These are phyloP conservation scores for Pandemis cinnamomeana DNA, from an alignment of 2,888 invertebrate genomes.

Conservation along the genomic window DNA sequence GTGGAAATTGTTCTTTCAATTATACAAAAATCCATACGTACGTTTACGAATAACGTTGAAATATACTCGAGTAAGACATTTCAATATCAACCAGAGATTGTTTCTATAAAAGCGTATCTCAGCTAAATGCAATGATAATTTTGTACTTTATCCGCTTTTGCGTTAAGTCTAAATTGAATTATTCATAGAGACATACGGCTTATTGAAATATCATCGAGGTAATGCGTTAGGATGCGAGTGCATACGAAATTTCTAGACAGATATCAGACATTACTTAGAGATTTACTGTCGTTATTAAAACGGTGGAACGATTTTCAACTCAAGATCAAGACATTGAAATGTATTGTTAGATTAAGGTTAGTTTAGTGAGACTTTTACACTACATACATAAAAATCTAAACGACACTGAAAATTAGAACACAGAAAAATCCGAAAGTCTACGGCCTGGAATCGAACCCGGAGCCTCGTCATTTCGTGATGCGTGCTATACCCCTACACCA, in stretches of 20 bases:
- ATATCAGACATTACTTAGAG: conserved; percentile 2
- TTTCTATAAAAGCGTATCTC: background rate
- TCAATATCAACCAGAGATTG: background rate
- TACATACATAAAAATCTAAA: too few relatives aligned
- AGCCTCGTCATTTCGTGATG: too few relatives aligned
- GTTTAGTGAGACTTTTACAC: background rate
- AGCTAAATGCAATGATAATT: background rate
- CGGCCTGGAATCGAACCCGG: too few relatives aligned
- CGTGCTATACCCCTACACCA: too few relatives aligned
- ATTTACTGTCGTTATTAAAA: conserved; percentile 3
- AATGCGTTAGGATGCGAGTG: conserved; percentile 1
- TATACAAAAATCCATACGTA: too few relatives aligned
- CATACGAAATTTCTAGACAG: background rate
- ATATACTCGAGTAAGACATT: background rate
- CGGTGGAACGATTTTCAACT: background rate
- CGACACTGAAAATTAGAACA: too few relatives aligned
- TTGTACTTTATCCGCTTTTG: background rate
- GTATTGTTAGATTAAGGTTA: background rate
- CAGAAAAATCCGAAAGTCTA: too few relatives aligned
- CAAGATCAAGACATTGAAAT: conserved; percentile 4
- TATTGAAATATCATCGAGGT: background rate
- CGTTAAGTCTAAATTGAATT: background rate
- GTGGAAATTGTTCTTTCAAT: too few relatives aligned
- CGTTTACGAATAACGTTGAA: background rate
- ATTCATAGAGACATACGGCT: background rate